Evolutionary conservation across 2,888 invertebrate genomes (phyloP).

Genomic region (Clistopyga incitator): DNA sequence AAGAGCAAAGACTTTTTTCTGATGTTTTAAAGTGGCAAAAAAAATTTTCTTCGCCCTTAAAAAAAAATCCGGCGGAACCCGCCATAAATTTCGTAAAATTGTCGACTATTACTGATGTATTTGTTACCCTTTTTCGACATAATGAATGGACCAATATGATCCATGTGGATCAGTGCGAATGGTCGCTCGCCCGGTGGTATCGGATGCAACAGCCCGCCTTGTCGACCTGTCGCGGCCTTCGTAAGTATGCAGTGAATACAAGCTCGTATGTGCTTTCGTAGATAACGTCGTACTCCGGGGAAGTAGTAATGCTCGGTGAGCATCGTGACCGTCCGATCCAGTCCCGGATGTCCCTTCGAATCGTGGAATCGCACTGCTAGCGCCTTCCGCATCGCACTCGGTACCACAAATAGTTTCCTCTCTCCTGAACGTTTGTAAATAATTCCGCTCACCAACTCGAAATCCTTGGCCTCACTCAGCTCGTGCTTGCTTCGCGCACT

Average conservation of each 20-base stretch:
- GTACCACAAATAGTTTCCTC: not conserved
- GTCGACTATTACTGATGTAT: constrained; percentile 55
- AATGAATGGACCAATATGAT: not conserved
- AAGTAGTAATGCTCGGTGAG: constrained; percentile 15
- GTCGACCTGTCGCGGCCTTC: constrained; percentile 48
- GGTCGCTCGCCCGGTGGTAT: not conserved
- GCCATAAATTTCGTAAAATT: constrained; percentile 38
- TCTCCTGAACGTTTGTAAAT: not conserved
- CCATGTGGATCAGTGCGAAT: not conserved
- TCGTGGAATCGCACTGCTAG: constrained; percentile 14
- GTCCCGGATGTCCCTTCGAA: not conserved
- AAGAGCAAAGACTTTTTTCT: too few species aligned
- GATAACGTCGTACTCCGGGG: constrained; percentile 11
- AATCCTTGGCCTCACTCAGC: not conserved
- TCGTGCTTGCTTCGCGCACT: constrained; percentile 10
- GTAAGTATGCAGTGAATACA: not conserved
- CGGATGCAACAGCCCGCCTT: constrained; percentile 6
- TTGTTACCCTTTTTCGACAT: not conserved
- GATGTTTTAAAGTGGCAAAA: too few species aligned
- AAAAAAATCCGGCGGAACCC: too few species aligned
- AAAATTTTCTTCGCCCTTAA: too few species aligned
- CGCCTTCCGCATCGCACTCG: constrained; percentile 13
- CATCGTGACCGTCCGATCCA: not conserved
- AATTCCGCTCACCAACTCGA: not conserved
- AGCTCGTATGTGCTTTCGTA: constrained; percentile 21